phyloP scores from a whole-genome alignment of 2,113 vertebrate genomes.

The Myocastor coypus region DNA sequence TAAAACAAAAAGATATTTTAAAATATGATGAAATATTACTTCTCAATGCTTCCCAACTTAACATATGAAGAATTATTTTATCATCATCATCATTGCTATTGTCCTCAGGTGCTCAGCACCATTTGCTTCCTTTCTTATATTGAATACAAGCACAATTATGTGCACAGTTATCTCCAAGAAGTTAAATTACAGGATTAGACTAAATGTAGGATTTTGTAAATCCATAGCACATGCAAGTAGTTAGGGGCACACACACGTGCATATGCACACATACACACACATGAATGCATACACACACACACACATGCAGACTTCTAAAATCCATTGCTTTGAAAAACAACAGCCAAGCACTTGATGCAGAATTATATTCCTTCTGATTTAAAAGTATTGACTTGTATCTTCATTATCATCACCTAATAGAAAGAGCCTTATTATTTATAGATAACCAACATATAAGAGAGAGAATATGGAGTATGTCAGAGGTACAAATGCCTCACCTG shows the following conservation, averaged over 20 bases:
- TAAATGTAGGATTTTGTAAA: conserved; percentile 14
- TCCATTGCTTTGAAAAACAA: not conserved
- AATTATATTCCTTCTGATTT: not conserved
- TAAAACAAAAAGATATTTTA: not conserved
- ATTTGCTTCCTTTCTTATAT: not conserved
- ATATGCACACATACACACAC: not conserved
- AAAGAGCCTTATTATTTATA: not conserved
- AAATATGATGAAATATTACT: not conserved
- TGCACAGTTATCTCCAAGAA: not conserved
- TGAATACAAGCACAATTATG: not conserved
- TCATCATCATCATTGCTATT: not conserved
- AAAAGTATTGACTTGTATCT: not conserved
- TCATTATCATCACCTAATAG: not conserved
- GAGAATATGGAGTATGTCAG: not conserved
- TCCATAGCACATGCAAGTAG: not conserved
- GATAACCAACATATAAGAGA: conserved; percentile 16
- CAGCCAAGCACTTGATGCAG: not conserved
- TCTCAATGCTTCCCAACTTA: not conserved
- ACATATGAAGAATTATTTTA: not conserved
- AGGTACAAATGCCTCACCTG: not conserved
- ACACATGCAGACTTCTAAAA: not conserved
- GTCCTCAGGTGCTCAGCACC: not conserved
- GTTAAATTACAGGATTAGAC: not conserved
- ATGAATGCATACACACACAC: not conserved
- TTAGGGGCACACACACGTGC: not conserved